These are phyloP conservation scores for Lethocerus indicus DNA, from an alignment of 1,140 invertebrate species.

Conservation along the genomic window DNA sequence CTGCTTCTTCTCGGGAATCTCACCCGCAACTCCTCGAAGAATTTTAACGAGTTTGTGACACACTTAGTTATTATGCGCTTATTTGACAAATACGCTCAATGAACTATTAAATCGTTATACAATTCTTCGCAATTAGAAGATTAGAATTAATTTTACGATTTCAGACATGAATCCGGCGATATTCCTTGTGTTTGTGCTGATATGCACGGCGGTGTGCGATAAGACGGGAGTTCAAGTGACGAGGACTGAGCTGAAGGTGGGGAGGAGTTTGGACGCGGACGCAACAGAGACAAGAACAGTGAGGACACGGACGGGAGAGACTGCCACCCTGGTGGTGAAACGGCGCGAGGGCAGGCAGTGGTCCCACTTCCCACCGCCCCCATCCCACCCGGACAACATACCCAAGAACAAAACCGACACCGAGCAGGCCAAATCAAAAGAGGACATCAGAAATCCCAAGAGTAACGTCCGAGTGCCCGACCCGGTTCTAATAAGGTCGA, in stretches of 20 bases:
- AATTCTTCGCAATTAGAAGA: too few species aligned
- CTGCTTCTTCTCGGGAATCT: too few species aligned
- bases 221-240: too few species aligned
- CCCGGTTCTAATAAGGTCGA: slow-evolving; percentile 45
- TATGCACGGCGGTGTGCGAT: too few species aligned
- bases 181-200: too few species aligned
- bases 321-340: slow-evolving; percentile 60
- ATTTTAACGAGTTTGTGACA: too few species aligned
- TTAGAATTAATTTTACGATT: too few species aligned
- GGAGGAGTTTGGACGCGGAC: slow-evolving; percentile 54
- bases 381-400: slow-evolving; percentile 1
- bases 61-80: too few species aligned
- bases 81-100: too few species aligned
- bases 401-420: neutral
- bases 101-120: too few species aligned
- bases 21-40: too few species aligned
- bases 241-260: slow-evolving; percentile 56
- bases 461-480: slow-evolving; percentile 29
- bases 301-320: slow-evolving; percentile 47
- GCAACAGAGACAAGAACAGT: slow-evolving; percentile 56
- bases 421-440: neutral
- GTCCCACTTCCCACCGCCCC: slow-evolving; percentile 3
- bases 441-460: neutral
- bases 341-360: slow-evolving; percentile 32
- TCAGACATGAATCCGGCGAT: too few species aligned